phyloP scores from a whole-genome alignment of 2,797 vertebrate species.

The Micrastur ruficollis region DNA sequence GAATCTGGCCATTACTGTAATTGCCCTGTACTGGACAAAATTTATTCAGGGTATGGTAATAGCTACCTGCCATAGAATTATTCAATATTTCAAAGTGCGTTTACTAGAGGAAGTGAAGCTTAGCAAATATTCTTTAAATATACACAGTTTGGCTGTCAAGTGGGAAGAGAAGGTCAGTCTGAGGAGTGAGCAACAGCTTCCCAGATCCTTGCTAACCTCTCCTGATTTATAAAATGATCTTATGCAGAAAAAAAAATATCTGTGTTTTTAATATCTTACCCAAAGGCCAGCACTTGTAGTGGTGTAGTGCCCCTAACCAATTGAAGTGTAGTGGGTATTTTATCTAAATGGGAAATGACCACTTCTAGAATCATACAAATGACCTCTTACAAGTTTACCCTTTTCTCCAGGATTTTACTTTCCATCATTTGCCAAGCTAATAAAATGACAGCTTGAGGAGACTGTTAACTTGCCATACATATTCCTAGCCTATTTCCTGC shows the following conservation, averaged over 20 bases:
- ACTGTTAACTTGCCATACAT: not conserved
- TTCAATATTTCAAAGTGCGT: not conserved
- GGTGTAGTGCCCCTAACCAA: not conserved
- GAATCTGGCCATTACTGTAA: not conserved
- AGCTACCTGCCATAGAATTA: not conserved
- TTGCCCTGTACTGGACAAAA: not conserved
- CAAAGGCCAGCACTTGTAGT: not conserved
- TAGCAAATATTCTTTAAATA: not conserved
- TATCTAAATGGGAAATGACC: not conserved
- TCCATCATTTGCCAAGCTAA: not conserved
- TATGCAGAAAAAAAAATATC: not conserved
- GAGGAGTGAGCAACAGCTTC: not conserved
- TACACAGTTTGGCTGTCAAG: not conserved
- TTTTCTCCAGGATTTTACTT: not conserved
- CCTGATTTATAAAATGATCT: not conserved
- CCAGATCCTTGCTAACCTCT: not conserved
- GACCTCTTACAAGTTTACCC: not conserved
- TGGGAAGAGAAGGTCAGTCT: not conserved
- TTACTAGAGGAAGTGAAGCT: not conserved
- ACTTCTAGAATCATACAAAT: not conserved
- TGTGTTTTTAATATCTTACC: not conserved
- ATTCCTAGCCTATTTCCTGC: not conserved
- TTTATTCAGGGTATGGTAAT: not conserved
- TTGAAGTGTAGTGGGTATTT: not conserved
- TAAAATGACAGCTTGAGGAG: constrained; percentile 2